Evolutionary conservation across 2,113 vertebrate genomes (phyloP).

Genomic region (Muntiacus reevesi): DNA sequence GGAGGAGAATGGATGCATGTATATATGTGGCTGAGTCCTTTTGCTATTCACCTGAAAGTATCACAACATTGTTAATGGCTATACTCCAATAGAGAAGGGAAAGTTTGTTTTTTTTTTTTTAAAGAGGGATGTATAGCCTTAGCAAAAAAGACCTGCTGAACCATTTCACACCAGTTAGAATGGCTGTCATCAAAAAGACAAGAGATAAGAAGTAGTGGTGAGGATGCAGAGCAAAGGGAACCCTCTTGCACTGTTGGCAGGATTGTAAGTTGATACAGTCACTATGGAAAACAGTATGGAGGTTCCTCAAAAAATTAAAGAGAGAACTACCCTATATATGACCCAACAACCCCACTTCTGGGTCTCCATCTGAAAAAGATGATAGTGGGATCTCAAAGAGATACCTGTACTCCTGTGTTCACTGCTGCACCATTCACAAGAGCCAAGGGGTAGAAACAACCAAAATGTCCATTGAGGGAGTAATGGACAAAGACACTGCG

Average conservation of each 20-base stretch:
- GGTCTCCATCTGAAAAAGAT: neutral
- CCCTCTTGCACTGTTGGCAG: neutral
- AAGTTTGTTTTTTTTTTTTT: neutral
- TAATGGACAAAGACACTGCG: neutral
- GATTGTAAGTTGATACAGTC: neutral
- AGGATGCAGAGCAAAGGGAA: neutral
- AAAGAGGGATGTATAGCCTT: neutral
- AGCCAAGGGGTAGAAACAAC: neutral
- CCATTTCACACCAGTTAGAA: neutral
- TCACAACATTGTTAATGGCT: neutral
- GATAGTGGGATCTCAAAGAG: neutral
- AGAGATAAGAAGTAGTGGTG: neutral
- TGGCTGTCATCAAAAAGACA: neutral
- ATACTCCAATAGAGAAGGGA: neutral
- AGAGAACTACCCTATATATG: neutral
- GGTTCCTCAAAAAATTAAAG: neutral
- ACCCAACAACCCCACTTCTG: neutral
- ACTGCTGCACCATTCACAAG: neutral
- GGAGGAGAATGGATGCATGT: neutral
- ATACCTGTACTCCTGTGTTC: accelerated
- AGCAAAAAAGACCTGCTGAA: neutral
- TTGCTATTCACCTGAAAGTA: neutral
- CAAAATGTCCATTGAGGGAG: accelerated
- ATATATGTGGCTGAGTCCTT: neutral
- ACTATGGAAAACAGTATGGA: neutral